phyloP scores from a whole-genome alignment of 2,113 vertebrate genomes.

The Antechinus stuartii region DNA sequence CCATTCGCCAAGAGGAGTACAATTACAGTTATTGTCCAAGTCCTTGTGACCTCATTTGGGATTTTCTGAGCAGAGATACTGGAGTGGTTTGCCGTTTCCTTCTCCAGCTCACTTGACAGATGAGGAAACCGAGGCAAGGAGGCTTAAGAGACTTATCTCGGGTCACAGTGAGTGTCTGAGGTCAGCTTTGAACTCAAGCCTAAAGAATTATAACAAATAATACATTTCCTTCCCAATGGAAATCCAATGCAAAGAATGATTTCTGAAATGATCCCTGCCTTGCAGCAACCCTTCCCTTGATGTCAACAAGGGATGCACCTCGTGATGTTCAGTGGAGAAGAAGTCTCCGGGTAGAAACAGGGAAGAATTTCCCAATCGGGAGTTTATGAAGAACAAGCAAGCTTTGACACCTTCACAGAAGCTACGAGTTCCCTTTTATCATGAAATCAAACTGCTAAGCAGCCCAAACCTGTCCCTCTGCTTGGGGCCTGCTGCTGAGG shows the following conservation, averaged over 20 bases:
- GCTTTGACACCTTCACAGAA: slow-evolving; percentile 23
- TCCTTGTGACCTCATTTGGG: too few species aligned
- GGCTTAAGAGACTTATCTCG: not conserved
- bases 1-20: not conserved
- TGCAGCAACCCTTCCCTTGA: not conserved
- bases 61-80: not conserved
- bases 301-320: slow-evolving; percentile 10
- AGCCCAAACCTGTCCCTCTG: not conserved
- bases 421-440: not conserved
- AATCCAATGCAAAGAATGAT: not conserved
- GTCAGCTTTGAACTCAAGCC: not conserved
- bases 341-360: slow-evolving; percentile 43
- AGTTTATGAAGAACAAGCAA: not conserved
- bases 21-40: not conserved
- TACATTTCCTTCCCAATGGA: not conserved
- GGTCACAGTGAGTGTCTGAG: not conserved
- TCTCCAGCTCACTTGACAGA: not conserved
- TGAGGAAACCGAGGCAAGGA: not conserved
- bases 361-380: slow-evolving; percentile 45
- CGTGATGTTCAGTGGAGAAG: not conserved
- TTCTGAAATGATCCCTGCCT: not conserved
- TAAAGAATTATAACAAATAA: not conserved
- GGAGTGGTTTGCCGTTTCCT: not conserved
- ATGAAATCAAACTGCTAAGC: slow-evolving; percentile 15
- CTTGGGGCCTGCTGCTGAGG: not conserved